phyloP scores from a whole-genome alignment of 2,888 invertebrate species.

The Lycia hirtaria region DNA sequence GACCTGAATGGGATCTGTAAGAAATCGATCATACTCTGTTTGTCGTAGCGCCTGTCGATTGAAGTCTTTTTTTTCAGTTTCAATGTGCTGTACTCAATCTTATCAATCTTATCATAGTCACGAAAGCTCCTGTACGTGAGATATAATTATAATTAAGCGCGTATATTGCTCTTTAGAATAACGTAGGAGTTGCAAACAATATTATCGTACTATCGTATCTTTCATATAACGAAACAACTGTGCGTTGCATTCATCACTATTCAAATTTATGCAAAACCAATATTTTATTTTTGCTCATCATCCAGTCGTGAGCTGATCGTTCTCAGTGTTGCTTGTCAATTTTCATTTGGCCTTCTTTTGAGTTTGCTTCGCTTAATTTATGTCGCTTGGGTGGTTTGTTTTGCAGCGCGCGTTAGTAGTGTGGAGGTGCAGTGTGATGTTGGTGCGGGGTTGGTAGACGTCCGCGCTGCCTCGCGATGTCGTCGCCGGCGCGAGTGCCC shows the following conservation, averaged over 20 bases:
- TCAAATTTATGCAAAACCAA: conserved; percentile 3
- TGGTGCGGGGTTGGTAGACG: conserved; percentile 55
- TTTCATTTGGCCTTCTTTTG: conserved; percentile 50
- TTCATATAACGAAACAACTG: conserved; percentile 5
- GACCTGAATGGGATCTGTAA: no score
- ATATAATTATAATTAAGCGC: conserved; percentile 5
- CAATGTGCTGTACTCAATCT: background rate
- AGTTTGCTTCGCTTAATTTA: conserved; percentile 77
- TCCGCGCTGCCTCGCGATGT: conserved; percentile 62
- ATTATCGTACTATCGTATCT: background rate
- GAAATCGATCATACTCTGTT: no score
- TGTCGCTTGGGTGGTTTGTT: conserved; percentile 78
- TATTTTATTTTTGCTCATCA: conserved; percentile 8
- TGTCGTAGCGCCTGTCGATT: no score
- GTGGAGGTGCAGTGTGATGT: conserved; percentile 69
- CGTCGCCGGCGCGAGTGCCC: conserved; percentile 75
- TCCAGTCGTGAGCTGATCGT: conserved; percentile 12
- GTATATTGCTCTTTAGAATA: conserved; percentile 17
- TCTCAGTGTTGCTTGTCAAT: conserved; percentile 42
- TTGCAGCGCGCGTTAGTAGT: conserved; percentile 80
- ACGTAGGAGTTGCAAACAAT: conserved; percentile 1
- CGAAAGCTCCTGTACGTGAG: conserved; percentile 18
- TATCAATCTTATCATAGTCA: background rate
- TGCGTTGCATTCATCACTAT: conserved; percentile 5
- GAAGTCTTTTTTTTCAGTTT: no score